phyloP scores from a whole-genome alignment of 2,888 invertebrate genomes.

The Rhorus exstirpatorius region DNA sequence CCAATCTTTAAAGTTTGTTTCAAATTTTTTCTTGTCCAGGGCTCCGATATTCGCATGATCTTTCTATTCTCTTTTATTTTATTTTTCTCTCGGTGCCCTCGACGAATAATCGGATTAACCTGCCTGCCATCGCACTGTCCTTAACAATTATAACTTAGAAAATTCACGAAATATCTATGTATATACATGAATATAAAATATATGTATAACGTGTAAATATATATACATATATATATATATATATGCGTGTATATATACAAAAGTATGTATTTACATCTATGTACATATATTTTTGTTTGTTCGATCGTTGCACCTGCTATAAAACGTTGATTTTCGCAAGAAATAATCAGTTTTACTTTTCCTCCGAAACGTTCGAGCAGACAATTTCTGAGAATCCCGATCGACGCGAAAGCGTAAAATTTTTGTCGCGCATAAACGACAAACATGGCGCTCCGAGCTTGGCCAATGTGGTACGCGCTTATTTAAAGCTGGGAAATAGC shows the following conservation, averaged over 20 bases:
- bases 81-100: too few relatives aligned
- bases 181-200: too few relatives aligned
- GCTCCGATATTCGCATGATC: too few relatives aligned
- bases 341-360: neutral
- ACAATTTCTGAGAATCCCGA: constrained; percentile 34
- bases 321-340: neutral
- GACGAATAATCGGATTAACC: too few relatives aligned
- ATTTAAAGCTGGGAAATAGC: constrained; percentile 41
- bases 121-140: neutral
- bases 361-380: constrained; percentile 19
- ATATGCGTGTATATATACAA: too few relatives aligned
- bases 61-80: too few relatives aligned
- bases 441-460: constrained; percentile 35
- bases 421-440: constrained; percentile 56
- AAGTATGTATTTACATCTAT: too few relatives aligned
- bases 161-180: neutral
- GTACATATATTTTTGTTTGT: neutral
- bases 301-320: constrained; percentile 27
- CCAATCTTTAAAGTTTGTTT: too few relatives aligned
- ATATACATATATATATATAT: too few relatives aligned
- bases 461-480: constrained; percentile 58
- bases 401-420: constrained; percentile 48
- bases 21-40: too few relatives aligned
- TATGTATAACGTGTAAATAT: too few relatives aligned
- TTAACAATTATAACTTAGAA: neutral